Evolutionary conservation across 1,140 invertebrate species (phyloP).

Genomic region (Aleiodes sp.): DNA sequence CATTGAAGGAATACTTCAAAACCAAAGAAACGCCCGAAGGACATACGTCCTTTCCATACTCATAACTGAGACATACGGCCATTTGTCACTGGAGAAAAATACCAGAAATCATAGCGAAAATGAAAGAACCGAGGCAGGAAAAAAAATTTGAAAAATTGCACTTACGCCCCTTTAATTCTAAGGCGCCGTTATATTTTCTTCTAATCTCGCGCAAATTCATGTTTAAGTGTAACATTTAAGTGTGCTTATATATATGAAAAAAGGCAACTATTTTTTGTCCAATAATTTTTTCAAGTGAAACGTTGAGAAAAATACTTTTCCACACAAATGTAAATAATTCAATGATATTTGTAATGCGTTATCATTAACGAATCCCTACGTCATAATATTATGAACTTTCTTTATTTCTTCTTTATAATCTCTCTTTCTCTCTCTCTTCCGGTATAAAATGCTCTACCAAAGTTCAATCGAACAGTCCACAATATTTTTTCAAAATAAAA

Average conservation of each 20-base stretch:
- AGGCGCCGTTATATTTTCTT: background rate
- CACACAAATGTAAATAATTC: conserved; percentile 7
- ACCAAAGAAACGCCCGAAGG: too few relatives aligned
- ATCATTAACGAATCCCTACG: background rate
- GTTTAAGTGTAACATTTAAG: background rate
- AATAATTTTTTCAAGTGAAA: background rate
- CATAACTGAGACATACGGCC: too few relatives aligned
- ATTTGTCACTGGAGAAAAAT: too few relatives aligned
- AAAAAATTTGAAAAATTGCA: too few relatives aligned
- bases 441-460: conserved; percentile 36
- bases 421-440: conserved; percentile 29
- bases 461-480: conserved; percentile 27
- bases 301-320: background rate
- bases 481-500: conserved; percentile 22
- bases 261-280: background rate
- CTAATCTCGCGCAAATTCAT: background rate
- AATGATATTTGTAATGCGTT: background rate
- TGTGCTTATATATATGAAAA: background rate
- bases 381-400: conserved; percentile 19
- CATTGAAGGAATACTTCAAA: too few relatives aligned
- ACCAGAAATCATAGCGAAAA: too few relatives aligned
- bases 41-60: too few relatives aligned
- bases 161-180: too few relatives aligned
- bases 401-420: background rate
- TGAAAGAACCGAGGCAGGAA: too few relatives aligned